Evolutionary conservation across 2,888 invertebrate genomes (phyloP).

Genomic region (Fragum whitleyi): DNA sequence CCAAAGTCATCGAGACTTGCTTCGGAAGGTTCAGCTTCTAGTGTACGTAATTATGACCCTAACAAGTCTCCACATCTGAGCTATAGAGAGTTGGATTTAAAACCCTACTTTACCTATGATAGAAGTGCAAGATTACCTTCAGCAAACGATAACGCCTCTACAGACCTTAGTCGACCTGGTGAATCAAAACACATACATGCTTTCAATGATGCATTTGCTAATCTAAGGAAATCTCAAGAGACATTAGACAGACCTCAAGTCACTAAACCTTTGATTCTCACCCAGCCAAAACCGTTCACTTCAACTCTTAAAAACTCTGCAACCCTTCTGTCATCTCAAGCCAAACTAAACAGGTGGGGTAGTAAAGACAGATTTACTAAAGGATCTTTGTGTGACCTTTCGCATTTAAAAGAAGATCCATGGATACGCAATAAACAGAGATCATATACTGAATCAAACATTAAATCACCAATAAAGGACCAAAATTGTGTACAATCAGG

Average conservation of each 20-base stretch:
- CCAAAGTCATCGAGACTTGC: constrained; percentile 43
- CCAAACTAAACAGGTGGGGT: constrained; percentile 68
- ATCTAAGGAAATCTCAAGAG: constrained; percentile 66
- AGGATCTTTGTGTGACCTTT: constrained; percentile 69
- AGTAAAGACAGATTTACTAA: constrained; percentile 69
- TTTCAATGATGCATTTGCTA: constrained; percentile 70
- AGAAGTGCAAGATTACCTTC: constrained; percentile 36
- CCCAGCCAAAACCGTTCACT: constrained; percentile 65
- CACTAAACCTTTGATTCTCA: constrained; percentile 49
- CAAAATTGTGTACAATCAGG: neutral
- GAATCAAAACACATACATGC: constrained; percentile 69
- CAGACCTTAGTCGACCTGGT: constrained; percentile 13
- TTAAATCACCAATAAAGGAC: constrained; percentile 14
- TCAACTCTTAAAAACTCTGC: constrained; percentile 60
- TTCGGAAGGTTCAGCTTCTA: constrained; percentile 47
- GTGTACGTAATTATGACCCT: constrained; percentile 36
- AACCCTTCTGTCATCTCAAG: constrained; percentile 56
- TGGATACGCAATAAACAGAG: constrained; percentile 69
- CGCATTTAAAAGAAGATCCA: constrained; percentile 74
- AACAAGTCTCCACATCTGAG: constrained; percentile 27
- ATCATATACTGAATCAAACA: constrained; percentile 56
- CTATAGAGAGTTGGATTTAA: constrained; percentile 62
- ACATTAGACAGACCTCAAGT: constrained; percentile 51
- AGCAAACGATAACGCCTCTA: constrained; percentile 4
- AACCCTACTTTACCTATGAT: constrained; percentile 61